These are phyloP conservation scores for Leptestheria dahalacensis DNA, from an alignment of 1,140 invertebrate genomes.

Conservation along the genomic window DNA sequence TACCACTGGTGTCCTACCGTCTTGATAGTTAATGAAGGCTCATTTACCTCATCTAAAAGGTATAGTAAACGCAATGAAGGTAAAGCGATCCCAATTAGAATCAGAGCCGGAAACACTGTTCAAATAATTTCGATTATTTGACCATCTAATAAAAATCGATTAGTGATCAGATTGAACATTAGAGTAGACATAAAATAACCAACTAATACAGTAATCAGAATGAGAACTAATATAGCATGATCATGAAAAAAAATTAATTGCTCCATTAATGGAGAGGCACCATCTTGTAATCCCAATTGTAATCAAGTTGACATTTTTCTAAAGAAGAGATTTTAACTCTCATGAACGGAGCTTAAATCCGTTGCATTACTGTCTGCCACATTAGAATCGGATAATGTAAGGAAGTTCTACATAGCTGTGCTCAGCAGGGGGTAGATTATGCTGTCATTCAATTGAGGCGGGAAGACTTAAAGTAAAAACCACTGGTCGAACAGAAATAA, in stretches of 20 bases:
- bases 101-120: conserved; percentile 41
- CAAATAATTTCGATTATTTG: conserved; percentile 44
- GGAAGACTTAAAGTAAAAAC: conserved; percentile 30
- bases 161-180: conserved; percentile 31
- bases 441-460: conserved; percentile 41
- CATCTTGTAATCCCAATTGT: conserved; percentile 37
- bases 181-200: conserved; percentile 27
- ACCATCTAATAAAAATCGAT: conserved; percentile 29
- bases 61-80: conserved; percentile 43
- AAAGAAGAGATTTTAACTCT: conserved; percentile 32
- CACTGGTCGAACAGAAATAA: conserved; percentile 28
- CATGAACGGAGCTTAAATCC: conserved; percentile 42
- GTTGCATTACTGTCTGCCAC: conserved; percentile 37
- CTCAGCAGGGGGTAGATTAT: conserved; percentile 35
- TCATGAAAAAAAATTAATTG: conserved; percentile 43
- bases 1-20: conserved; percentile 48
- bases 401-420: conserved; percentile 39
- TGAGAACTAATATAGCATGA: conserved; percentile 37
- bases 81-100: conserved; percentile 43
- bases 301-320: conserved; percentile 33
- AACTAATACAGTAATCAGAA: conserved; percentile 27
- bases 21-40: conserved; percentile 39
- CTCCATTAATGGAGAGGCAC: conserved; percentile 38
- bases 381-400: conserved; percentile 35
- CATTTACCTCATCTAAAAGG: conserved; percentile 40